Percentiles rank a stretch among this genome's conserved stretches.
These are phyloP conservation scores for Macaca nemestrina DNA, from an alignment of 2,113 vertebrate species.

Conservation along the genomic window DNA sequence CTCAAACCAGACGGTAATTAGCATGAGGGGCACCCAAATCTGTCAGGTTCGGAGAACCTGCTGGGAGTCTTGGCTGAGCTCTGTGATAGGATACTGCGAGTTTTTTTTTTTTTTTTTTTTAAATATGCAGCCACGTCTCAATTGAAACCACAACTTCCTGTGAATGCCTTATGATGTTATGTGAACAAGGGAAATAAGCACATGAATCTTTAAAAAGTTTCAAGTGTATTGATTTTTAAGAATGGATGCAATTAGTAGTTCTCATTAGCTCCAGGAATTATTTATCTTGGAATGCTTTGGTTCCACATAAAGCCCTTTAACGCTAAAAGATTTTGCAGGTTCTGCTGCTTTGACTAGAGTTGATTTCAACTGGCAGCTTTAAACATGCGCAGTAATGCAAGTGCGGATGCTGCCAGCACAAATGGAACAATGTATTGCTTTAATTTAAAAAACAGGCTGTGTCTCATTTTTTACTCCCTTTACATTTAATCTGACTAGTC, in stretches of 20 bases:
- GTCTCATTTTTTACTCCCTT: constrained; percentile 56
- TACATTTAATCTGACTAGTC: constrained; percentile 30
- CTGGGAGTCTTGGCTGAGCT: constrained; percentile 62
- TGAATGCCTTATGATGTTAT: constrained; percentile 49
- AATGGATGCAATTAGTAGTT: constrained; percentile 65
- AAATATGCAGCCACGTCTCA: constrained; percentile 39
- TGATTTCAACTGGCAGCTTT: constrained; percentile 24
- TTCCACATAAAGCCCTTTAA: constrained; percentile 5
- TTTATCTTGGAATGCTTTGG: constrained; percentile 32
- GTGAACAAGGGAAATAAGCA: constrained; percentile 58
- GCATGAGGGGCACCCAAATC: constrained; percentile 5
- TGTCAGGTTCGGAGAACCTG: constrained; percentile 39
- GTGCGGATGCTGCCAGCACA: constrained; percentile 9
- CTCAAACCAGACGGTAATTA: background rate
- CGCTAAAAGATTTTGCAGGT: constrained; percentile 19
- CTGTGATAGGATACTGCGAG: constrained; percentile 21
- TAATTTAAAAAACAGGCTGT: constrained; percentile 60
- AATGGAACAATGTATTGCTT: constrained; percentile 58
- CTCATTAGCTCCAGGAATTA: constrained; percentile 50
- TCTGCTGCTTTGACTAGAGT: background rate
- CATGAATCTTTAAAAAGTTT: constrained; percentile 66
- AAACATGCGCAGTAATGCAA: background rate
- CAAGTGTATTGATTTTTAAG: constrained; percentile 67
- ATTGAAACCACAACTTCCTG: constrained; percentile 55
- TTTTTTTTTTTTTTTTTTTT: background rate